Conservation (phyloP, 2,888 invertebrate genomes). For the Zygogramma bicolorata region DNA sequence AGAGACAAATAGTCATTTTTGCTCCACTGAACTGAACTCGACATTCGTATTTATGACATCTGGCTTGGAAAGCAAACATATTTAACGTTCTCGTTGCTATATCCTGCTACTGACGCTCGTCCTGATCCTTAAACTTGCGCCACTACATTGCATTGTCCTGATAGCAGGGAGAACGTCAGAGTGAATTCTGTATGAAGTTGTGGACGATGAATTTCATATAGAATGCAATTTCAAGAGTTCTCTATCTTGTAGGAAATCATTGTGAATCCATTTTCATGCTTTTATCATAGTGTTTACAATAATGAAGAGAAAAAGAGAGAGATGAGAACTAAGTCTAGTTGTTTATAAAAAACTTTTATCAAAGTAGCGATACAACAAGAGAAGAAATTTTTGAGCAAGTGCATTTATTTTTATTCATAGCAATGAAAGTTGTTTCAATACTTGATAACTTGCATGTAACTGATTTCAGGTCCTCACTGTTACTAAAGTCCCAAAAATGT, state of each 20-base stretch:
- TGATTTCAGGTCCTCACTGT: no score
- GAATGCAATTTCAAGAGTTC: not conserved
- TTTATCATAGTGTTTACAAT: no score
- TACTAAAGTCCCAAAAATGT: no score
- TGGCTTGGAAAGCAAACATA: slow-evolving; percentile 62
- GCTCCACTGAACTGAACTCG: slow-evolving; percentile 59
- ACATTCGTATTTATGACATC: slow-evolving; percentile 62
- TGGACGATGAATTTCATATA: not conserved
- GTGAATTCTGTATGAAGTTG: not conserved
- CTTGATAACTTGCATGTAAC: no score
- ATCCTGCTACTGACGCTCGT: slow-evolving; percentile 57
- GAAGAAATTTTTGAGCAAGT: no score
- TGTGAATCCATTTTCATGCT: no score
- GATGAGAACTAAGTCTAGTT: no score
- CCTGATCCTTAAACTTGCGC: slow-evolving; percentile 59
- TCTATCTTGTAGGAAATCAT: not conserved
- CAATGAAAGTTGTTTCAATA: no score
- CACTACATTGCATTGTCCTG: slow-evolving; percentile 2
- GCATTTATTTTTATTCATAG: no score
- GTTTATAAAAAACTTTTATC: no score
- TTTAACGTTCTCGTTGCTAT: slow-evolving; percentile 54
- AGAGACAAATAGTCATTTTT: slow-evolving; percentile 63
- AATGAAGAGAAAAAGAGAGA: no score
- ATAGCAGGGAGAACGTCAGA: not conserved
- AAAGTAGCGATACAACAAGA: no score